Conservation (phyloP, 2,113 vertebrate genomes). For the Varanus salvator region DNA sequence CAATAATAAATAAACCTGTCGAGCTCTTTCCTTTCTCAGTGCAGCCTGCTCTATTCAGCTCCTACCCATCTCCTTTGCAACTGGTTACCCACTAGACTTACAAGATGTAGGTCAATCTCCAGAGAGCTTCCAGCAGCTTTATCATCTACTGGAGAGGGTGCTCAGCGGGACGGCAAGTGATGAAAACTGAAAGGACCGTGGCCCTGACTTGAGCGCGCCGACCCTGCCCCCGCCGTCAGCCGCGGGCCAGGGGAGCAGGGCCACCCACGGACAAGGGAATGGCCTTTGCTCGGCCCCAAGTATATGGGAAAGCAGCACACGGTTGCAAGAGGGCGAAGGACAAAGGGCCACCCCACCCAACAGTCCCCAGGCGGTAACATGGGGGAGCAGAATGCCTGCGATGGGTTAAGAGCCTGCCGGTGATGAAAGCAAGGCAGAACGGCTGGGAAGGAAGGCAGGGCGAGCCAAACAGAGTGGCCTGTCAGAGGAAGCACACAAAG, state of each 20-base stretch:
- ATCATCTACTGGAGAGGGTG: not conserved
- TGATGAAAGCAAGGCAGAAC: not conserved
- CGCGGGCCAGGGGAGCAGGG: not conserved
- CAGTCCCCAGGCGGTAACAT: not conserved
- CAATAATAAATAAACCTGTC: too few species aligned
- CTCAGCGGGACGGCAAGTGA: not conserved
- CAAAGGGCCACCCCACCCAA: not conserved
- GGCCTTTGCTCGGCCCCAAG: not conserved
- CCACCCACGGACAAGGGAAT: not conserved
- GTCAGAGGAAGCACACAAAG: not conserved
- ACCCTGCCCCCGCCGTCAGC: not conserved
- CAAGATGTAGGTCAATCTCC: too few species aligned
- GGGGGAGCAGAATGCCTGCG: not conserved
- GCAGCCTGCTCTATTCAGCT: too few species aligned
- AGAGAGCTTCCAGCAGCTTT: not conserved
- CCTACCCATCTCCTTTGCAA: too few species aligned
- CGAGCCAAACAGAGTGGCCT: not conserved
- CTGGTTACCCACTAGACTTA: not conserved
- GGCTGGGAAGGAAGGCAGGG: not conserved
- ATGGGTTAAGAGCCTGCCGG: not conserved
- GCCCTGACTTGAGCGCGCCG: not conserved
- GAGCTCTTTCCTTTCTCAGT: too few species aligned
- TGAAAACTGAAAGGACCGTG: not conserved
- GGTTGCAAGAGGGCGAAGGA: not conserved
- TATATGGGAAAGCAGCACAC: not conserved